Conservation (phyloP, 2,888 invertebrate genomes). For the Leucania comma region DNA sequence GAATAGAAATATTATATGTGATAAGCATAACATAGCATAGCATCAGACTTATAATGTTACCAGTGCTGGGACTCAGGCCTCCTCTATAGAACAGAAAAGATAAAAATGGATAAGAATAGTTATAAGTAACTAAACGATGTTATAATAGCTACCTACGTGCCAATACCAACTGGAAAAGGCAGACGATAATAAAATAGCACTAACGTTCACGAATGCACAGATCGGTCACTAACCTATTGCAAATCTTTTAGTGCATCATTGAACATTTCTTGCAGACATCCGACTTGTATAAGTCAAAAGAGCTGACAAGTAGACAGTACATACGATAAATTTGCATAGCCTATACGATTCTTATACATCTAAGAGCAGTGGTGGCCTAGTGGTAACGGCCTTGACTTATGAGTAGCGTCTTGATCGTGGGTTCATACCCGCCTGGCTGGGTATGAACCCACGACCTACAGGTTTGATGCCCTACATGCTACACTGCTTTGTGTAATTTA, state of each 20-base stretch:
- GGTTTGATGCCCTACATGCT: too few species aligned
- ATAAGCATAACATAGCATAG: too few species aligned
- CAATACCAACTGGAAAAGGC: neutral
- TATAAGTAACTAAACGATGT: neutral
- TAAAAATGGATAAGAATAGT: neutral
- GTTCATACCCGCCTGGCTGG: too few species aligned
- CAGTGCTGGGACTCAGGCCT: too few species aligned
- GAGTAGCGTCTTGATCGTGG: too few species aligned
- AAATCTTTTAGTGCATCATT: conserved; percentile 1
- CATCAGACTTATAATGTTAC: too few species aligned
- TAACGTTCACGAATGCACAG: neutral
- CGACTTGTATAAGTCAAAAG: neutral
- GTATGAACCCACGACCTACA: too few species aligned
- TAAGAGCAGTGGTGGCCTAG: too few species aligned
- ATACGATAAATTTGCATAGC: neutral
- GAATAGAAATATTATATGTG: neutral
- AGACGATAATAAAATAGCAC: conserved; percentile 14
- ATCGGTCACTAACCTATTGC: conserved; percentile 12
- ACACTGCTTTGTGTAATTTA: too few species aligned
- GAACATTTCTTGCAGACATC: neutral
- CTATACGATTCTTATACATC: neutral
- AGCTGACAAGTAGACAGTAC: too few species aligned
- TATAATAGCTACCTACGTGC: neutral
- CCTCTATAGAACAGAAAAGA: too few species aligned
- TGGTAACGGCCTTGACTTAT: too few species aligned